phyloP scores from a whole-genome alignment of 1,140 invertebrate genomes.

The Leptinotarsa lineolata region DNA sequence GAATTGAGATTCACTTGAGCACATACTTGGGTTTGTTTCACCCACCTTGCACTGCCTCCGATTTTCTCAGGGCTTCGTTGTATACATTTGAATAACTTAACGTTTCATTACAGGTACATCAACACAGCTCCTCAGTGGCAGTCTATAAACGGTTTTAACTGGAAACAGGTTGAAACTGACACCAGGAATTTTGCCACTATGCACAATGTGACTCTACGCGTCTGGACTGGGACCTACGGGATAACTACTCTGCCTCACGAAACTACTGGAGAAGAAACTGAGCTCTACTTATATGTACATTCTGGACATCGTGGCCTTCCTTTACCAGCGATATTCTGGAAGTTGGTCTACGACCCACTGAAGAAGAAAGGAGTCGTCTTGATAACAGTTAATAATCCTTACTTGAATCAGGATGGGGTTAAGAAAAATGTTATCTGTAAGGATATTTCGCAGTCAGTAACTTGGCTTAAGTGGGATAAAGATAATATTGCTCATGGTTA shows the following conservation, averaged over 20 bases:
- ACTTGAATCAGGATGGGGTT: slow-evolving; percentile 52
- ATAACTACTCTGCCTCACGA: slow-evolving; percentile 59
- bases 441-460: slow-evolving; percentile 60
- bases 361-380: slow-evolving; percentile 62
- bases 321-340: slow-evolving; percentile 66
- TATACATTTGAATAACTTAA: no score
- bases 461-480: slow-evolving; percentile 58
- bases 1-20: no score
- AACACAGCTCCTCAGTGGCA: slow-evolving; percentile 66
- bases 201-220: slow-evolving; percentile 50
- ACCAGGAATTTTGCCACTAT: slow-evolving; percentile 52
- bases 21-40: no score
- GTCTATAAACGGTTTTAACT: slow-evolving; percentile 63
- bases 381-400: slow-evolving; percentile 69
- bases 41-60: no score
- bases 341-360: slow-evolving; percentile 63
- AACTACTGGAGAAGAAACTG: slow-evolving; percentile 46
- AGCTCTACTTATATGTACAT: slow-evolving; percentile 59
- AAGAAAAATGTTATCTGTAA: slow-evolving; percentile 61
- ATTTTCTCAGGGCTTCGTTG: no score
- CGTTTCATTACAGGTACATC: slow-evolving; percentile 58
- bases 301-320: slow-evolving; percentile 56
- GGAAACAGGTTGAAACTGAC: slow-evolving; percentile 59
- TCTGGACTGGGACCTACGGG: slow-evolving; percentile 65
- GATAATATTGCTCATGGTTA: slow-evolving; percentile 59